Evolutionary conservation across 2,113 vertebrate genomes (phyloP).

Genomic region (Rostratula benghalensis): DNA sequence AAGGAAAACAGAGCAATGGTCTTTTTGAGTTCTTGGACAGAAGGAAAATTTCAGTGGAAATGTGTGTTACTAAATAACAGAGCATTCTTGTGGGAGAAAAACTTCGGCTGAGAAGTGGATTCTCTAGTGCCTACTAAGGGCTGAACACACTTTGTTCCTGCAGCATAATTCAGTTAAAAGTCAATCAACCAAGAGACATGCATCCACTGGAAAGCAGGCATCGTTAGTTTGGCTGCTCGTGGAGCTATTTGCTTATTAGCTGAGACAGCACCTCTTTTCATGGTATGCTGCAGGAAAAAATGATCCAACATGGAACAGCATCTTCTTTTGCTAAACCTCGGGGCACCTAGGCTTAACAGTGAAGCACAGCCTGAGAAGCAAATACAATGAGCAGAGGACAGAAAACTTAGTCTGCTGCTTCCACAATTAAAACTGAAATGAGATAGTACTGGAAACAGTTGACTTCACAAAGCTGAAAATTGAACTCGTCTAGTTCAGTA

Average conservation of each 20-base stretch:
- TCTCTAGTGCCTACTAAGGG: neutral
- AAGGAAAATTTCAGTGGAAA: neutral
- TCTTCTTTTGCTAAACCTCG: neutral
- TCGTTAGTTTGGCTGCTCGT: neutral
- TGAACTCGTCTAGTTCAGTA: neutral
- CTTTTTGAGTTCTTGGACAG: neutral
- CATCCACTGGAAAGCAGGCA: neutral
- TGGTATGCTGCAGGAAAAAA: neutral
- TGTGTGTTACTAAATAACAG: neutral
- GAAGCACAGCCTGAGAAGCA: neutral
- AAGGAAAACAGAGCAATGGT: neutral
- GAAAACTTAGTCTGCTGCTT: neutral
- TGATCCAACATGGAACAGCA: neutral
- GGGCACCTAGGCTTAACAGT: neutral
- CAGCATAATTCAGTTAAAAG: constrained; percentile 6
- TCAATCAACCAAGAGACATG: neutral
- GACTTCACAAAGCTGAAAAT: neutral
- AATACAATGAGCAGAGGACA: neutral
- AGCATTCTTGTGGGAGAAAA: neutral
- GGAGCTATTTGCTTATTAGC: neutral
- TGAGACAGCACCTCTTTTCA: neutral
- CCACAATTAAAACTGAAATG: neutral
- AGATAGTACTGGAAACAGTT: neutral
- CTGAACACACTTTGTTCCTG: neutral
- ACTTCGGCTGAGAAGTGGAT: neutral